phyloP scores from a whole-genome alignment of 2,113 vertebrate species.

The Crotalus viridis region DNA sequence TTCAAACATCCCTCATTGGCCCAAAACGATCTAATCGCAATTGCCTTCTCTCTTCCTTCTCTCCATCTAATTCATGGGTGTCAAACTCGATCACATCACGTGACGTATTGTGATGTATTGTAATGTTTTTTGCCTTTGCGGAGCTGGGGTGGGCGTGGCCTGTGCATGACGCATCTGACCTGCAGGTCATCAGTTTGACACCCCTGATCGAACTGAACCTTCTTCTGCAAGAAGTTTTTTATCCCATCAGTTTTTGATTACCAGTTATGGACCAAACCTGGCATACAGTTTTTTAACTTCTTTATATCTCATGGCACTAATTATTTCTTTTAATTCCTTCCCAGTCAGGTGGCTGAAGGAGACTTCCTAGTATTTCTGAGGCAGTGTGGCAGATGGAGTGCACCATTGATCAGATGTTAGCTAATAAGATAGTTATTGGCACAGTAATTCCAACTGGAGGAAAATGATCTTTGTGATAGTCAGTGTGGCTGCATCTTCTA shows the following conservation, averaged over 20 bases:
- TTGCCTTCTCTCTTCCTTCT: background rate
- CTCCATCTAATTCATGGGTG: background rate
- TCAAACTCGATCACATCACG: no score
- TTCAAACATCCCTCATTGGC: background rate
- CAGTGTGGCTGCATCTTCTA: background rate
- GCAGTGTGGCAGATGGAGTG: background rate
- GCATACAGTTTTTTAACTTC: background rate
- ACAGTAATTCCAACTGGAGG: background rate
- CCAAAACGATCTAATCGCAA: background rate
- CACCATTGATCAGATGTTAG: background rate
- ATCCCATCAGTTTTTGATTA: background rate
- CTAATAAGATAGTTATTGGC: background rate
- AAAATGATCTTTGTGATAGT: background rate
- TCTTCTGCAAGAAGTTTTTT: background rate
- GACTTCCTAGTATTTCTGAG: background rate
- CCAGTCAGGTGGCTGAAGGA: background rate
- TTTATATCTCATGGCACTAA: background rate
- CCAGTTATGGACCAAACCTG: background rate
- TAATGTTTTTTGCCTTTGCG: no score
- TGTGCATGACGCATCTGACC: no score
- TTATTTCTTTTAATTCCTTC: background rate
- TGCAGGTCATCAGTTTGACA: no score
- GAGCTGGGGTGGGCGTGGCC: no score
- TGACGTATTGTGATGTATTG: no score
- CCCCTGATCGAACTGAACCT: background rate